These are phyloP conservation scores for Drosophila putrida DNA, from an alignment of 2,888 invertebrate genomes.

Conservation along the genomic window DNA sequence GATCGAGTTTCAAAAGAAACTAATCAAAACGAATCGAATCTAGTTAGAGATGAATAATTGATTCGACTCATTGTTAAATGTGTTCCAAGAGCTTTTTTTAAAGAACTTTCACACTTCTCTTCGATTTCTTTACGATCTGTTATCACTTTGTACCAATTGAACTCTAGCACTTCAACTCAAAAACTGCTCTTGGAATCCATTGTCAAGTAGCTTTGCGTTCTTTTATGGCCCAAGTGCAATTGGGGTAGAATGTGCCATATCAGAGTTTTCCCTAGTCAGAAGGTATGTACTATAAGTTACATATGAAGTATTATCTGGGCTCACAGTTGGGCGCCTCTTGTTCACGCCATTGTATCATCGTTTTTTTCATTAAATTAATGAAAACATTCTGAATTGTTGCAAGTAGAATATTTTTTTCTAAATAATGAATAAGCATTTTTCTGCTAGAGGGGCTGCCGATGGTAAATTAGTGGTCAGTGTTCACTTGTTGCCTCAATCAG, in stretches of 20 bases:
- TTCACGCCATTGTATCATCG: conserved; percentile 19
- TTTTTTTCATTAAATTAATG: conserved; percentile 51
- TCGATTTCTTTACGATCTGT: conserved; percentile 18
- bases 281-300: conserved; percentile 1
- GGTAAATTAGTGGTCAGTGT: conserved; percentile 28
- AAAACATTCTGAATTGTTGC: conserved; percentile 45
- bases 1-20: not conserved
- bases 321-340: conserved; percentile 22
- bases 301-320: conserved; percentile 12
- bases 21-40: not conserved
- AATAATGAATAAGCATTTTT: conserved; percentile 39
- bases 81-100: not conserved
- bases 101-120: conserved; percentile 12
- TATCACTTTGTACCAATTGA: conserved; percentile 72
- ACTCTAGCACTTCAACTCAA: conserved; percentile 64
- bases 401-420: conserved; percentile 20
- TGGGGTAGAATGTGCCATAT: conserved; percentile 35
- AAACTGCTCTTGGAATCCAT: conserved; percentile 39
- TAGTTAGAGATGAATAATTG: not conserved
- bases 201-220: not conserved
- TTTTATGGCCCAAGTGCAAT: conserved; percentile 3
- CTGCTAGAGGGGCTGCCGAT: conserved; percentile 14
- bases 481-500: conserved; percentile 49
- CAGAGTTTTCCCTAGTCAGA: conserved; percentile 25
- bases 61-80: not conserved